Conservation (phyloP, 2,113 vertebrate genomes). For the Elachura formosa region DNA sequence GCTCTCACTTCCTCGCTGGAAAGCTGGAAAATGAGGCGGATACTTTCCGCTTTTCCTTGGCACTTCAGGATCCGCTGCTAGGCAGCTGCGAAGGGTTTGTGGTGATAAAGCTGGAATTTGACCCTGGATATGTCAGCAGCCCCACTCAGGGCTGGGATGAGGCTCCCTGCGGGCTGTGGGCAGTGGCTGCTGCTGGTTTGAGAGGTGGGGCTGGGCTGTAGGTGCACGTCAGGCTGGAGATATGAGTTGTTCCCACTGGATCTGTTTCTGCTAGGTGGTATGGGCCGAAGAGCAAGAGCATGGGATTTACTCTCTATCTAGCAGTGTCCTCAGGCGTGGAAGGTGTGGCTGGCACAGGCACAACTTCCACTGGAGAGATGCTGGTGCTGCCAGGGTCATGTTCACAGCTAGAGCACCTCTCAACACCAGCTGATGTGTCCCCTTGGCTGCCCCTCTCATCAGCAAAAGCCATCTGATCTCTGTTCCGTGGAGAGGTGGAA, state of each 20-base stretch:
- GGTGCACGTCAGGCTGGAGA: not conserved
- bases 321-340: accelerated
- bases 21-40: constrained; percentile 37
- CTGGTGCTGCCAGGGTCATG: not conserved
- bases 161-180: not conserved
- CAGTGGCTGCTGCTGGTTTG: not conserved
- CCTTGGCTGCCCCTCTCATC: not conserved
- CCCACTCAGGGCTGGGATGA: not conserved
- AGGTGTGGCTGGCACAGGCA: not conserved
- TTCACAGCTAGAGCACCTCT: not conserved
- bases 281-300: not conserved
- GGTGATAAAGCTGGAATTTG: not conserved
- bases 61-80: not conserved
- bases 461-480: not conserved
- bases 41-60: not conserved
- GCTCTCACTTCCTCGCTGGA: constrained; percentile 44
- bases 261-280: not conserved
- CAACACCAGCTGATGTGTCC: not conserved
- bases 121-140: not conserved
- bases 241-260: not conserved
- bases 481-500: not conserved
- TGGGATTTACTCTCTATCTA: not conserved
- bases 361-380: not conserved
- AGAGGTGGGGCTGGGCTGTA: not conserved
- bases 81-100: not conserved